phyloP scores from a whole-genome alignment of 2,888 invertebrate genomes.

The Eucera pruinosa region DNA sequence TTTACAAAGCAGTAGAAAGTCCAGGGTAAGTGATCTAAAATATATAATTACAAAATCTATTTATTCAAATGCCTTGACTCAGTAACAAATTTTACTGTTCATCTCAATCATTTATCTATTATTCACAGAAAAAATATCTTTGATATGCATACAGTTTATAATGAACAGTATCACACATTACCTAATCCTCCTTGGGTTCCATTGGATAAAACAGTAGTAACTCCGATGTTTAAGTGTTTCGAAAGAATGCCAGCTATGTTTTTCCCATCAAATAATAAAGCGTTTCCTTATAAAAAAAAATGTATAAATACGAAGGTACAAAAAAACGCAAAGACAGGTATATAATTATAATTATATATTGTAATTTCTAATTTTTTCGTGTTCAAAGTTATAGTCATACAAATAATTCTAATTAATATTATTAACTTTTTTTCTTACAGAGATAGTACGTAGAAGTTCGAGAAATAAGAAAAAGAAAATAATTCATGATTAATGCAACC shows the following conservation, averaged over 20 bases:
- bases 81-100: background rate
- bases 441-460: slow-evolving; percentile 43
- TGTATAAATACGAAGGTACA: background rate
- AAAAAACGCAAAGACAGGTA: slow-evolving; percentile 29
- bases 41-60: slow-evolving; percentile 2
- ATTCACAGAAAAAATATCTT: slow-evolving; percentile 70
- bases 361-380: background rate
- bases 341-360: too few relatives aligned
- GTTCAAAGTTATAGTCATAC: background rate
- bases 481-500: background rate
- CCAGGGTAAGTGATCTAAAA: slow-evolving; percentile 36
- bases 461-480: slow-evolving; percentile 40
- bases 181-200: slow-evolving; percentile 71
- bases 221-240: slow-evolving; percentile 63
- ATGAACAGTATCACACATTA: slow-evolving; percentile 59
- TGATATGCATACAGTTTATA: slow-evolving; percentile 69
- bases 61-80: background rate
- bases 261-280: slow-evolving; percentile 26
- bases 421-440: slow-evolving; percentile 30
- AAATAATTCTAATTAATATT: background rate
- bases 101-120: slow-evolving; percentile 13
- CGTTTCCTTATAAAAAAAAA: background rate
- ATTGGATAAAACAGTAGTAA: slow-evolving; percentile 72
- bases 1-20: slow-evolving; percentile 69
- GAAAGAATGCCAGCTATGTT: slow-evolving; percentile 76